Base-by-base conservation (phyloP, 92 coral and sea anemone species). In the Chrysogorgia sp. region DNA sequence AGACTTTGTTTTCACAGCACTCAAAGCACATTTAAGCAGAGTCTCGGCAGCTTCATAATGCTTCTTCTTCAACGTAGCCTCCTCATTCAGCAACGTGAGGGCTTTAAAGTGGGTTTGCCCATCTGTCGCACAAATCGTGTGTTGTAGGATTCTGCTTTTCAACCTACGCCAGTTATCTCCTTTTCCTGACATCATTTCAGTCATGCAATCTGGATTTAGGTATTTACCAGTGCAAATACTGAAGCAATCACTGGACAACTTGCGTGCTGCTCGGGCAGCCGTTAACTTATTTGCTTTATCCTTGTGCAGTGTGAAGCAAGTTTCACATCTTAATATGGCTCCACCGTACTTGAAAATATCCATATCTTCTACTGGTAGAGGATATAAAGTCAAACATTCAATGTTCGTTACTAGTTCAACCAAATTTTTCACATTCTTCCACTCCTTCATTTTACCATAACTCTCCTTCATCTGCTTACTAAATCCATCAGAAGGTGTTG, bases 11-110 rank as follows among this genome's bases (percentile, higher is more conserved):
- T n/a, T n/a, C n/a, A 47, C 59, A 48, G 76, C 37, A 48, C 3
- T 48, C 33, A 69, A 28, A 9, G 76, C 76, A 26, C 76, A 1
- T 49, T 69, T 69, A 43, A 69, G 76, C 60, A 69, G 17, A 3
- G 76, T 69, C 21, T 69, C 76, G 1, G 76, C 76, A 48, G 76
- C 76, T 10, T 69, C 60, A 49, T 69, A 69, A 69, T 69, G 58
- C 50, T 12, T 69, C 60, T 48, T 69, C 23, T 43, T 69, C 31
- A 69, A 28, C 8, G 8, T 23, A 41, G 1, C 21, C 10, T 69
- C 76, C 21, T 69, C 76, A 17, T 21, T 69, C 7, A 69, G 34
- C 40, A 48, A 8, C 40, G 40, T 69, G 20, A 69, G 59, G 0
- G 76, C 58, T 21, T 69, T 69, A n/a, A 69, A 69, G 49, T 69